A percentile compares a stretch with the other conserved stretches of the same genome.
phyloP scores from a whole-genome alignment of 2,888 invertebrate genomes.

The Esperia sulphurella region DNA sequence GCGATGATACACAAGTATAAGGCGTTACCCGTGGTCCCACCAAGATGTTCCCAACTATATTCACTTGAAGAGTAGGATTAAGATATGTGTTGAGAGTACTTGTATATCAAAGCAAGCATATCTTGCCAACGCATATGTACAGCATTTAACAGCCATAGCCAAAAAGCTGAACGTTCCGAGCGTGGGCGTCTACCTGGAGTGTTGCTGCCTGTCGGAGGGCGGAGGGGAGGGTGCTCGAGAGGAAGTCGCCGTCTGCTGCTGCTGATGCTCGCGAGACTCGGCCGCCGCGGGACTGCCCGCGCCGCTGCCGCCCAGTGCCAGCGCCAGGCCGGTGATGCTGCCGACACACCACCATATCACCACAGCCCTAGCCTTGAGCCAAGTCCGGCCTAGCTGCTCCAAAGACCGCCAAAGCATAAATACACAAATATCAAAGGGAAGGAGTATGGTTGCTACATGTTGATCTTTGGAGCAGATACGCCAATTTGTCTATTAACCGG shows the following conservation, averaged over 20 bases:
- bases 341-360: constrained; percentile 77
- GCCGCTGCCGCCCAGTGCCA: constrained; percentile 76
- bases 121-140: constrained; percentile 23
- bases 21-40: no score
- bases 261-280: constrained; percentile 41
- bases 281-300: constrained; percentile 57
- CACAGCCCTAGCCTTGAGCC: constrained; percentile 63
- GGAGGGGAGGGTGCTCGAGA: constrained; percentile 70
- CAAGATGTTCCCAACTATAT: no score
- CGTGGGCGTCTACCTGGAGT: constrained; percentile 75
- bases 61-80: neutral
- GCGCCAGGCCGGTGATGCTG: constrained; percentile 79
- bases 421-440: constrained; percentile 9
- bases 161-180: constrained; percentile 66
- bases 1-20: constrained; percentile 28
- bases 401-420: constrained; percentile 17
- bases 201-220: constrained; percentile 67
- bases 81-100: neutral
- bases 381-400: constrained; percentile 64
- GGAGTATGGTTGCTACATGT: constrained; percentile 11
- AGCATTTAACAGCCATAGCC: constrained; percentile 51
- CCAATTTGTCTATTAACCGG: constrained; percentile 41
- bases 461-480: constrained; percentile 65
- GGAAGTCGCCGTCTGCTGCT: constrained; percentile 61
- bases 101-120: constrained; percentile 33